Evolutionary conservation across 2,888 invertebrate species (phyloP), one percentile per base, ranked within the genome.

Genomic region (Cheilosia grossa): DNA sequence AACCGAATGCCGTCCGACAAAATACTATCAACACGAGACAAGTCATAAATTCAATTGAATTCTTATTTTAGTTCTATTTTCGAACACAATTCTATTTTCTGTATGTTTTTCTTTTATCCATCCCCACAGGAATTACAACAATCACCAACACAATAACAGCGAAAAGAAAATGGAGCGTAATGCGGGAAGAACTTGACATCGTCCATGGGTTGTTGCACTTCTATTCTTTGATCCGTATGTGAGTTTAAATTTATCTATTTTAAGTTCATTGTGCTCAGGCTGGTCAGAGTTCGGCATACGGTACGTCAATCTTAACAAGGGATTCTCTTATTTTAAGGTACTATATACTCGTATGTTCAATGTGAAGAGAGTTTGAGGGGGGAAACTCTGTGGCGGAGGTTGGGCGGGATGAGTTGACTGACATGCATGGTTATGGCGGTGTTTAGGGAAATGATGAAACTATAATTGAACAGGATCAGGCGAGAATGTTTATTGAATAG

Each of bases 21-120:
- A 63, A 17, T n/a, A 63, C 19, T 72, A 66, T 73, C 44, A 44
- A 27, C 63, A 53, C 72, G 42, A 42, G 49, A 59, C 40, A 42
- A 44, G 2, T 80, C 83, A 80, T 85, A 85, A 85, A 85, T 72
- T 81, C 81, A 85, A 85, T 85, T 85, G 81, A 81, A 85, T 72
- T 85, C 85, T 85, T 81, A 85, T 81, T 80, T 72, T 85, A 67
- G 63, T 83, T 74, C 10, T 67, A 37, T 40, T 78, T 74, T 59
- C 64, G 17, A 70, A 51, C 63, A 27, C 10, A 77, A 37, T 77
- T 64, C 61, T 63, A 49, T 63, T 69, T 19, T 19, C 19, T 24
- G 17, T 47, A 21, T 24, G 4, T 27, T 5, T 27, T 27, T 27
- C 1, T 27, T 27, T 47, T 37, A 30, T 53, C 44, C 27, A 51